Evolutionary conservation across 2,113 vertebrate species (phyloP), one percentile per base, ranked within the genome.

Genomic region (Erythrocercus mccallii): DNA sequence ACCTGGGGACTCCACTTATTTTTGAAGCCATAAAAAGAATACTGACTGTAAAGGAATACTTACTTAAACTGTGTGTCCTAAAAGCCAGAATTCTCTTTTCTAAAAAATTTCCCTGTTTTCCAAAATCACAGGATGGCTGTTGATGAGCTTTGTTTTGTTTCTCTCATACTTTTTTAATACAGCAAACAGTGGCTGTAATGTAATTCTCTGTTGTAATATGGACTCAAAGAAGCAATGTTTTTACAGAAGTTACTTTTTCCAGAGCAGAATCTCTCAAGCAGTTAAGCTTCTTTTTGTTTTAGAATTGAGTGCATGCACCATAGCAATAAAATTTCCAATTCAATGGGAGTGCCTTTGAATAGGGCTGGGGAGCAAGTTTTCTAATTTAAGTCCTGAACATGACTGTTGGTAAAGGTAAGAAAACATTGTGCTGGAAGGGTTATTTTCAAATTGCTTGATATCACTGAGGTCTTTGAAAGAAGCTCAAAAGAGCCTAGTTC

Each of bases 11-110:
- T 71, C 58, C 65, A 84, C 44, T 88, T 90, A 44, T 68, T 88
- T 96, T 92, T 92, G 25, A 87, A 96, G 79, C 33, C 42, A 33
- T 84, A 65, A 90, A 76, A 92, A 45, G 78, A 92, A 89, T 94
- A 51, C 33, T 91, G 77, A 88, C 81, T 94, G 40, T 88, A 40
- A 40, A 42, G 40, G 40, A 42, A 42, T 42, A 42, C 40, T 88
- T 86, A 68, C 69, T 96, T 95, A 96, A 90, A 76, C 66, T 88
- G 14, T 92, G 96, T 94, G 35, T 84, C 65, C 65, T 84, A 90
- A 89, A 96, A 94, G 25, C 53, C 72, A 56, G 88, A 83, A 71
- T 96, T 84, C 53, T 69, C 19, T 81, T 94, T 88, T 12, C 58
- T 28, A 28, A 61, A 61, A 61, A 28, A 28, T 6, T 18, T 38